These are phyloP conservation scores for Melitaea athalia DNA, from an alignment of 2,888 invertebrate genomes.

Conservation along the genomic window DNA sequence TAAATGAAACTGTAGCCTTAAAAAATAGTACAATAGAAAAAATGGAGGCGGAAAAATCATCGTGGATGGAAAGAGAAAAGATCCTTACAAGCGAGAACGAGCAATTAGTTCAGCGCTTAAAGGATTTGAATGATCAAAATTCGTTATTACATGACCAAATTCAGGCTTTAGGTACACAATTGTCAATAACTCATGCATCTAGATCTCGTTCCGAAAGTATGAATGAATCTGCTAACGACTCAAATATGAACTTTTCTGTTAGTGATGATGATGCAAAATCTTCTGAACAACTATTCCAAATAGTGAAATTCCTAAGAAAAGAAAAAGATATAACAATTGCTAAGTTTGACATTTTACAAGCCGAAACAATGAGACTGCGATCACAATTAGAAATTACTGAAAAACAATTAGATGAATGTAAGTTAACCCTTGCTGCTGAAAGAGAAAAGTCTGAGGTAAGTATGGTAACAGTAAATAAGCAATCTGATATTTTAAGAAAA, in stretches of 20 bases:
- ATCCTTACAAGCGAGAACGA: constrained; percentile 84
- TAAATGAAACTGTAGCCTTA: constrained; percentile 84
- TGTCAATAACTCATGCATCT: constrained; percentile 83
- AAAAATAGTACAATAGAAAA: constrained; percentile 85
- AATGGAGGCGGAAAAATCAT: constrained; percentile 83
- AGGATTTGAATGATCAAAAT: constrained; percentile 91
- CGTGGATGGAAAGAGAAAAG: constrained; percentile 86
- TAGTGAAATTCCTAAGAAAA: constrained; percentile 92
- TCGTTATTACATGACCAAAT: constrained; percentile 91
- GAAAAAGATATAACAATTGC: constrained; percentile 95
- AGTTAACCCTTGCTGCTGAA: constrained; percentile 85
- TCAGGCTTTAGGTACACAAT: constrained; percentile 88
- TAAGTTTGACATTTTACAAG: constrained; percentile 92
- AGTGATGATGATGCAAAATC: constrained; percentile 88
- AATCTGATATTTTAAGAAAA: constrained; percentile 93
- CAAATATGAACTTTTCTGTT: constrained; percentile 81
- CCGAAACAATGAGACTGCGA: constrained; percentile 90
- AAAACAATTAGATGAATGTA: constrained; percentile 88
- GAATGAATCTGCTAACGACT: constrained; percentile 78
- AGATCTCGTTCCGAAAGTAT: constrained; percentile 72
- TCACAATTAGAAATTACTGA: constrained; percentile 87
- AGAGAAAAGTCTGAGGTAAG: constrained; percentile 89
- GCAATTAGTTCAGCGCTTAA: constrained; percentile 85
- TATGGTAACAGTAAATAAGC: constrained; percentile 90
- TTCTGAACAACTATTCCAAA: constrained; percentile 91